Base-by-base conservation (phyloP, 1,140 invertebrate species). In the Ceratina calcarata region DNA sequence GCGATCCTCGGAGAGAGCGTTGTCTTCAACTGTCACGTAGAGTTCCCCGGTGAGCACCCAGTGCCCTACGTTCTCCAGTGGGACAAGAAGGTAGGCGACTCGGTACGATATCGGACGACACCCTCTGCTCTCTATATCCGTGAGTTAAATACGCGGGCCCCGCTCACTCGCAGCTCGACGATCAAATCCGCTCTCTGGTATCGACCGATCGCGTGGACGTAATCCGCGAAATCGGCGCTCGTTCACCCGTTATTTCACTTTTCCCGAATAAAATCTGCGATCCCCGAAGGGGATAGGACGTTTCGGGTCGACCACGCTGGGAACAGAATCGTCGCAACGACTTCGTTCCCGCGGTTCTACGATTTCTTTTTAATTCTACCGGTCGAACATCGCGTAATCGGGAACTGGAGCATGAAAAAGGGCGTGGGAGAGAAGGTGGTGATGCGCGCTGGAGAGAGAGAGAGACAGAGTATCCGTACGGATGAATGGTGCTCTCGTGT, bases 1-100 rank as follows among this genome's bases (percentile, higher is more conserved):
- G 98, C 98, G 82, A 98, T 98, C 93, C 94, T 98, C 89, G 98
- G 98, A 89, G 97, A 98, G 94, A 98, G 97, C 88, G 97, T 98
- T 92, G 96, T 98, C 90, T 97, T 99, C 95, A 98, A 98, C 94
- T 99, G 98, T 94, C 97, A 97, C 93, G 97, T 99, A 93, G 97
- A 98, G 93, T 98, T 98, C 94, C 98, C 98, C 85, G 97, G 97
- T 92, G 97, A 97, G 93, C 96, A 98, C 93, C 96, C 97, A 89
- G 97, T 98, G 93, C 97, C 98, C 93, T 98, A 98, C 94, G 97
- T 98, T 94, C 96, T 98, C 91, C 97, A 98, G 95, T 99, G 98
- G 98, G 97, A 98, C 96, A 98, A 98, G 96, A 98, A 98, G 96
- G 97, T 98, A 96, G 96, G 96, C 95, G 96, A 97, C 94, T 96